phyloP scores from a whole-genome alignment of 1,140 invertebrate genomes.

The Zaprionus davidi region DNA sequence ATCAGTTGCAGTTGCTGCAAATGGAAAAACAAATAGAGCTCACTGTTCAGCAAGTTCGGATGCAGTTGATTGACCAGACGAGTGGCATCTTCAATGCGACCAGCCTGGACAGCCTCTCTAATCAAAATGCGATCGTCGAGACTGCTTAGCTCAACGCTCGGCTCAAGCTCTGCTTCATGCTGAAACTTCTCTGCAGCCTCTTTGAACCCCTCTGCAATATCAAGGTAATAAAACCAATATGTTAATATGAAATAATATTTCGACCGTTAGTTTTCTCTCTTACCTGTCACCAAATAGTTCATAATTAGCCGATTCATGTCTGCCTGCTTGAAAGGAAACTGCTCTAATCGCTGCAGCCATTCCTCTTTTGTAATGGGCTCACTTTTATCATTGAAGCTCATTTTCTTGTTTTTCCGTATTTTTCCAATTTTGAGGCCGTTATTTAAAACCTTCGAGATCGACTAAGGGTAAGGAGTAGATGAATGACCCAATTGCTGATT shows the following conservation, averaged over 20 bases:
- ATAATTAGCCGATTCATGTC: constrained; percentile 99
- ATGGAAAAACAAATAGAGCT: constrained; percentile 97
- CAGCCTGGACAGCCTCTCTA: constrained; percentile 96
- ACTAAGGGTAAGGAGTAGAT: too few relatives aligned
- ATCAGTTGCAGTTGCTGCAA: constrained; percentile 98
- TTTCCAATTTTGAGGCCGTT: constrained; percentile 87
- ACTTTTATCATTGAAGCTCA: constrained; percentile 82
- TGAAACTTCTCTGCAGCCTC: constrained; percentile 99
- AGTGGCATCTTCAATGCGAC: constrained; percentile 96
- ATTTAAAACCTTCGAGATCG: constrained; percentile 34
- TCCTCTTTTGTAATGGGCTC: constrained; percentile 85
- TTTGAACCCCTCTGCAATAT: constrained; percentile 94
- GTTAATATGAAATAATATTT: neutral
- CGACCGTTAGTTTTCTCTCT: neutral
- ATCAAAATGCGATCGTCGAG: constrained; percentile 97
- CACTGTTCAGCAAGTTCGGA: constrained; percentile 97
- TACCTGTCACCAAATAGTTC: constrained; percentile 97
- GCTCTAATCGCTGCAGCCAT: constrained; percentile 90
- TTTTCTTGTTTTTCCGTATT: constrained; percentile 88
- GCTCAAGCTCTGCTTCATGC: constrained; percentile 95
- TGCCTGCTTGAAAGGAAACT: constrained; percentile 92
- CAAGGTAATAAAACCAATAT: constrained; percentile 50
- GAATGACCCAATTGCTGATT: neutral
- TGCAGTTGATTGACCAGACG: constrained; percentile 96
- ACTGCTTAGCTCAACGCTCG: constrained; percentile 93